Conservation (phyloP, 2,888 invertebrate genomes). For the Zootermopsis nevadensis region DNA sequence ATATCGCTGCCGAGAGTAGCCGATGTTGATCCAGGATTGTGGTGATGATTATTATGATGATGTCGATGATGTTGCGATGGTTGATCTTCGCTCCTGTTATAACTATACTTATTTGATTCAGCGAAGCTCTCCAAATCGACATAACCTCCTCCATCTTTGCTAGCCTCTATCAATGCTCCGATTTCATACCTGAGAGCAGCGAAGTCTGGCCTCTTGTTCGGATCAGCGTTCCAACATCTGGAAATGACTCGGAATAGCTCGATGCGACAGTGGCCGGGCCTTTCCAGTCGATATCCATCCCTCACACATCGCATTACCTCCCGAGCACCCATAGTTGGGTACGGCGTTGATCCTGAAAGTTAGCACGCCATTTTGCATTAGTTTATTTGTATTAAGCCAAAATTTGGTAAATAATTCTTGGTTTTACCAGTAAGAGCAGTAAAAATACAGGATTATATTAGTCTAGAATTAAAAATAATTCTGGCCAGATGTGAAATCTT, state of each 20-base stretch:
- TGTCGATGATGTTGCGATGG: constrained; percentile 10
- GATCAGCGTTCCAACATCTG: constrained; percentile 75
- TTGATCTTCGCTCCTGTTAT: neutral
- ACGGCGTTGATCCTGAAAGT: constrained; percentile 81
- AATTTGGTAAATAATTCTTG: too few species aligned
- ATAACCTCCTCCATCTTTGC: constrained; percentile 72
- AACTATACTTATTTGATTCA: constrained; percentile 31
- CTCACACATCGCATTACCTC: constrained; percentile 85
- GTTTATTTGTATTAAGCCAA: too few species aligned
- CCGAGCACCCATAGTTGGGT: constrained; percentile 85
- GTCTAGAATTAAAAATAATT: too few species aligned
- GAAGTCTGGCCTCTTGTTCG: constrained; percentile 79
- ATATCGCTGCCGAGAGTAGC: constrained; percentile 17
- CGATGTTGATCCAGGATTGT: neutral
- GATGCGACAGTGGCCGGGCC: constrained; percentile 82
- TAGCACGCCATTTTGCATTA: neutral
- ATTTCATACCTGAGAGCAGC: constrained; percentile 67
- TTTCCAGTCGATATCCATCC: constrained; percentile 80
- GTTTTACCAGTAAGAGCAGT: too few species aligned
- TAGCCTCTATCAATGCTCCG: constrained; percentile 71
- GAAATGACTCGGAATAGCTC: constrained; percentile 74
- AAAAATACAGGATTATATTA: too few species aligned
- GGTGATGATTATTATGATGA: constrained; percentile 27
- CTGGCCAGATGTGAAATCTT: too few species aligned
- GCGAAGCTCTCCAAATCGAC: constrained; percentile 69